Base-by-base conservation (phyloP, 1,140 invertebrate genomes). In the Stegodyphus mimosarum region DNA sequence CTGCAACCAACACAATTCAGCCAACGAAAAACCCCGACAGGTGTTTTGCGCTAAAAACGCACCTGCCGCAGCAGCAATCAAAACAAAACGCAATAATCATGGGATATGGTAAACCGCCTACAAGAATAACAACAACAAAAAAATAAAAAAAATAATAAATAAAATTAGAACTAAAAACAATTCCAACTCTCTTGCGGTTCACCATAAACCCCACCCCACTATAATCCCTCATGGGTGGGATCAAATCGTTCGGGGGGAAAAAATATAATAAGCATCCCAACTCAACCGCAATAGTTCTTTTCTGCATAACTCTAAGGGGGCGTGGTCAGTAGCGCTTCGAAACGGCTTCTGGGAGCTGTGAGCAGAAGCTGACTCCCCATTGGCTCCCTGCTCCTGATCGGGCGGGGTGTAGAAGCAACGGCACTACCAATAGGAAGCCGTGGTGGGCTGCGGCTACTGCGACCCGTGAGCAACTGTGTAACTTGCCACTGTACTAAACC, bases 301-400 rank as follows among this genome's bases (percentile, higher is more conserved):
- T 84, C 50, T 53, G 51, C 72, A 7, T 84, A 60, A 53, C 81
- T n/a, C 18, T 18, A 18, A 18, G 73, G 75, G 63, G 81, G 81
- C 72, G 81, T 84, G 81, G 72, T 50, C 60, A 84, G 81, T 84
- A 84, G 81, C 81, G 73, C 55, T 83, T 74, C 79, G 49, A 83
- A 83, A 73, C 70, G 55, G 81, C 81, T 84, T 84, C 81, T 84
- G 81, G 73, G 64, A 75, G 63, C 70, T 52, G 81, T 13, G 55
- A 66, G 18, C 81, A 70, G 81, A 84, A 84, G 81, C 81, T 51
- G 73, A 52, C 50, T 69, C 51, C 81, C 72, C 49, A 84, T 84
- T 84, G 81, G 81, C 81, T 84, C 81, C 81, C 49, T 73, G 64
- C 72, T 69, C 17, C 72, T 15, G 6, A 48, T 50, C 73, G 70